Base-by-base conservation (phyloP, 1,140 invertebrate genomes). In the Onthophagus taurus region DNA sequence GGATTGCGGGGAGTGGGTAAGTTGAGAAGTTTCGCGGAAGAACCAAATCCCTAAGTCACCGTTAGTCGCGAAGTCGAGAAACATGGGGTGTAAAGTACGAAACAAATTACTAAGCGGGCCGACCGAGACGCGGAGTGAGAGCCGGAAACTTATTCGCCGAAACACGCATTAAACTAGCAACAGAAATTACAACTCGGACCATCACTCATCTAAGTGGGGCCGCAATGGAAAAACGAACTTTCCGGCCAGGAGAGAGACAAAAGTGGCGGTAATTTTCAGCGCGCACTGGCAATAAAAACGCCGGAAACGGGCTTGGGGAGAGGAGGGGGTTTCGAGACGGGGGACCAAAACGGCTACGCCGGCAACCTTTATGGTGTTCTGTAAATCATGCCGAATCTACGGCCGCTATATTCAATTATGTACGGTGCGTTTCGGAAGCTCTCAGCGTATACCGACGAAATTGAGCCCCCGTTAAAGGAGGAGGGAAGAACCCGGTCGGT, bases 161-260 rank as follows among this genome's bases (percentile, higher is more conserved):
- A n/a, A n/a, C n/a, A n/a, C n/a, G n/a, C n/a, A n/a, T n/a, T n/a
- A n/a, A n/a, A n/a, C 30, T 11, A 16, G 26, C 44, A 47, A 47
- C 36, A 33, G 45, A 47, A 47, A 47, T 47, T 47, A 47, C 34
- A 47, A 47, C 30, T 36, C 31, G 42, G 12, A 23, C 30, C 42
- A 21, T 16, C 39, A 42, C 31, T 42, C 26, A 14, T 31, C 19
- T 34, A n/a, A 11, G 38, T 5, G 13, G 12, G 16, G 42, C 19
- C 30, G 43, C 19, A 26, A 17, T n/a, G 7, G 16, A 29, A 26
- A 18, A 34, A 45, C 33, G 26, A 24, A 24, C 26, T 48, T 44
- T 24, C 21, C 41, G 34, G 47, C 44, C 44, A 48, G 41, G 44
- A 48, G 42, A 43, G 41, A 48, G 47, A 48, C 47, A 48, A 44